phyloP scores from a whole-genome alignment of 92 coral and sea anemone species.

The Bergia sp. region DNA sequence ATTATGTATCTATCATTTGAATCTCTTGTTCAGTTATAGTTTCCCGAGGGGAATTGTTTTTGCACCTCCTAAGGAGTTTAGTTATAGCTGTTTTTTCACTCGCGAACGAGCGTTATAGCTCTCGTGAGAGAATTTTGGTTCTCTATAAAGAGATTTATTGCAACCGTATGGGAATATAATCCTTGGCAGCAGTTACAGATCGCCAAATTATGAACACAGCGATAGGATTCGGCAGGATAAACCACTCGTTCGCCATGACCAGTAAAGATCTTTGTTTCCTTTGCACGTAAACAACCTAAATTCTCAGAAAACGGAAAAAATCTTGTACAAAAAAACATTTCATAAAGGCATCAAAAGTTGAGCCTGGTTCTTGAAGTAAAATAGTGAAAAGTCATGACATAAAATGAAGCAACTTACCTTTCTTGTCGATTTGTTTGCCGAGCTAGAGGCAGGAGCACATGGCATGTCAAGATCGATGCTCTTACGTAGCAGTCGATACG shows the following conservation, averaged over 20 bases:
- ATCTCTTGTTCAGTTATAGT: background rate
- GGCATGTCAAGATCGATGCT: background rate
- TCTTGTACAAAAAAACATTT: background rate
- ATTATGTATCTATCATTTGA: no score
- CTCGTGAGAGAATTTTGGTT: background rate
- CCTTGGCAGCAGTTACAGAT: background rate
- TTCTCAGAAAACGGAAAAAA: background rate
- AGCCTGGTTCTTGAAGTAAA: conserved; percentile 1
- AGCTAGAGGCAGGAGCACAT: background rate
- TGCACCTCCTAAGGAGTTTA: conserved; percentile 37
- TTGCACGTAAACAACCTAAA: background rate
- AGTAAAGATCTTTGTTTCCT: background rate
- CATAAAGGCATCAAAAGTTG: background rate
- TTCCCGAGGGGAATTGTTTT: conserved; percentile 56
- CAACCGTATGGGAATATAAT: background rate
- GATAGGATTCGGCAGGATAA: background rate
- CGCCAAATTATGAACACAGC: background rate
- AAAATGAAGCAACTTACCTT: background rate
- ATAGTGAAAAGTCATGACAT: background rate
- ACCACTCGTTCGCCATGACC: conserved; percentile 3
- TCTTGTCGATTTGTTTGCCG: background rate
- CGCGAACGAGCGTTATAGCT: background rate
- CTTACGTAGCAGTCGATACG: background rate
- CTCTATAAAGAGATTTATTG: background rate
- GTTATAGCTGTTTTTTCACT: conserved; percentile 36